These are phyloP conservation scores for Embiotoca jacksoni DNA, from an alignment of 2,113 vertebrate species.

Conservation along the genomic window DNA sequence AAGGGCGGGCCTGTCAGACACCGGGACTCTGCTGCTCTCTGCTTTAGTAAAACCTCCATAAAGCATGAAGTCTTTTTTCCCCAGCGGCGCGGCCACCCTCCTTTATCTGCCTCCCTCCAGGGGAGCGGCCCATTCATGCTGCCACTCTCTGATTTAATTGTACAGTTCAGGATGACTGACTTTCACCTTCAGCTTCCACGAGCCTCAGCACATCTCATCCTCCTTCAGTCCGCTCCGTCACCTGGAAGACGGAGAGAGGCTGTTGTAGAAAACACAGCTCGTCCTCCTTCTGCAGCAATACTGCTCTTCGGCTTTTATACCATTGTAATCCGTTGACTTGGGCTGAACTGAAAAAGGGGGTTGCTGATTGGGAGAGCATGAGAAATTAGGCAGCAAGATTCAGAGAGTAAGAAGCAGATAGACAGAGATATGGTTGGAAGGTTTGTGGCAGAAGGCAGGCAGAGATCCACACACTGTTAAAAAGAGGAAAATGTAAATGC, in stretches of 20 bases:
- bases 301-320: conserved; percentile 1
- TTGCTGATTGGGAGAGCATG: neutral
- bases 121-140: conserved; percentile 72
- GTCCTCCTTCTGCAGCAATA: neutral
- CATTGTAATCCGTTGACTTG: conserved; percentile 7
- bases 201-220: conserved; percentile 69
- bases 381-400: neutral
- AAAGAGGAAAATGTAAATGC: neutral
- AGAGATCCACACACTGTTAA: neutral
- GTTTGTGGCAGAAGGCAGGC: neutral
- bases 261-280: neutral
- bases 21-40: conserved; percentile 20
- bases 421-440: too few species aligned
- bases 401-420: neutral
- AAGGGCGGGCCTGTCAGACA: conserved; percentile 25
- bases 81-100: conserved; percentile 31
- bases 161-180: conserved; percentile 82
- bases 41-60: conserved; percentile 55
- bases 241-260: conserved; percentile 9
- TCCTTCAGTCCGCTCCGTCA: conserved; percentile 35
- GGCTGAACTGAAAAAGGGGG: neutral
- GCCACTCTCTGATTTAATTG: conserved; percentile 82
- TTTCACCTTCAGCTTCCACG: conserved; percentile 78
- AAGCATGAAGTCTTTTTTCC: conserved; percentile 52
- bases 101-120: conserved; percentile 80